Percentiles rank a stretch among this genome's conserved stretches.
Conservation (phyloP, 2,113 vertebrate species). For the Fregata magnificens region DNA sequence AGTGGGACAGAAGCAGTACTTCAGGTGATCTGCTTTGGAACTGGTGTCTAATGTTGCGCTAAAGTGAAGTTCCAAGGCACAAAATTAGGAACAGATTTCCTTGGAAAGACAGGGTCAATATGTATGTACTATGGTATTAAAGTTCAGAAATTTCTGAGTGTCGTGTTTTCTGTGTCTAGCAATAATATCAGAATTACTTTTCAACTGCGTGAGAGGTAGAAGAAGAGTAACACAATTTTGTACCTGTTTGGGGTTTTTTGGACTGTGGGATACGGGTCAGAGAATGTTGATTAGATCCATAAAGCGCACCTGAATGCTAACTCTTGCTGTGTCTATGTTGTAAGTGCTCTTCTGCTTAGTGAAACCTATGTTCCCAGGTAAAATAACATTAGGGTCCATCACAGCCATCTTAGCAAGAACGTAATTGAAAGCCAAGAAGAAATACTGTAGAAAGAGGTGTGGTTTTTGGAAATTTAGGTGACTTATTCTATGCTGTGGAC, state of each 20-base stretch:
- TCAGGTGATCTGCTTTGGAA: not conserved
- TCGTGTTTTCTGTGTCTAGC: not conserved
- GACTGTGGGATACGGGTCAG: not conserved
- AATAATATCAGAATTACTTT: not conserved
- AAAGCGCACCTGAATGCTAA: not conserved
- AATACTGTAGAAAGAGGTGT: not conserved
- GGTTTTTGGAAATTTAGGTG: not conserved
- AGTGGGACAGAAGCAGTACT: not conserved
- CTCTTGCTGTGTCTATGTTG: not conserved
- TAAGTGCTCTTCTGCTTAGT: not conserved
- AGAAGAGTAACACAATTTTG: not conserved
- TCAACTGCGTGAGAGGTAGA: not conserved
- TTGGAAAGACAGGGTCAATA: not conserved
- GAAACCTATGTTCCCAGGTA: not conserved
- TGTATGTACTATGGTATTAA: not conserved
- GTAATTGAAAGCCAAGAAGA: not conserved
- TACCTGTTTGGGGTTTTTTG: not conserved
- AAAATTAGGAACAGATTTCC: not conserved
- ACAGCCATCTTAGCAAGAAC: not conserved
- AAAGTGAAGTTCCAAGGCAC: not conserved
- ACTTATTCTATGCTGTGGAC: not conserved
- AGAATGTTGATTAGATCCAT: not conserved
- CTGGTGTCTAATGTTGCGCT: not conserved
- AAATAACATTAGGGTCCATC: not conserved
- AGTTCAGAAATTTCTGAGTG: not conserved